Conservation (phyloP, 2,113 vertebrate species). For the Zosterops lateralis region DNA sequence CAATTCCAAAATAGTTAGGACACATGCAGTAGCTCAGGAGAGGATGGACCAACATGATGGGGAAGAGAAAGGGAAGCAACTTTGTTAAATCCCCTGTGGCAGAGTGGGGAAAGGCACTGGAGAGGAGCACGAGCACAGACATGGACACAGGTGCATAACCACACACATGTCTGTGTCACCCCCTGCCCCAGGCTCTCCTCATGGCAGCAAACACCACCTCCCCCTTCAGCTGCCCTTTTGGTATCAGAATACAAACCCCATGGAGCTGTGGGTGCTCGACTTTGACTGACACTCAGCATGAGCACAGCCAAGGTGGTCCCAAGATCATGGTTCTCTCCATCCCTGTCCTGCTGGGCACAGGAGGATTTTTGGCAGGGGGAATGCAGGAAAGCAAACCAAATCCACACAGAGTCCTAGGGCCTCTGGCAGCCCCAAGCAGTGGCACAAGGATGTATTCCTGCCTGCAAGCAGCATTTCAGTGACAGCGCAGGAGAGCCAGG, state of each 20-base stretch:
- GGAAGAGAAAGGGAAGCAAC: not conserved
- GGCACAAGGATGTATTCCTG: not conserved
- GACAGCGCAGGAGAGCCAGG: not conserved
- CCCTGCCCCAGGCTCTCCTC: too few relatives aligned
- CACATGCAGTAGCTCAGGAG: not conserved
- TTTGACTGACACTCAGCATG: rapidly evolving
- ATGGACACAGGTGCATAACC: not conserved
- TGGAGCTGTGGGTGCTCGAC: not conserved
- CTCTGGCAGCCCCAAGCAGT: rapidly evolving
- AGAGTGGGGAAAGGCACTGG: not conserved
- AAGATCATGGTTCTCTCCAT: rapidly evolving
- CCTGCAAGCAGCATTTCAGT: not conserved
- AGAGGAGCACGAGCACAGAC: rapidly evolving
- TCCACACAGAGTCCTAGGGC: not conserved
- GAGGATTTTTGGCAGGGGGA: not conserved
- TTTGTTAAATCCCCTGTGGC: rapidly evolving
- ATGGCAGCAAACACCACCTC: not conserved
- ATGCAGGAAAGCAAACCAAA: not conserved
- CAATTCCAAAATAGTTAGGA: not conserved
- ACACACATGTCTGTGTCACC: too few relatives aligned
- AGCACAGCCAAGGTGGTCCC: rapidly evolving
- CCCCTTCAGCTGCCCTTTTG: not conserved
- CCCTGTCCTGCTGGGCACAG: not conserved
- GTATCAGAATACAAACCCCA: rapidly evolving
- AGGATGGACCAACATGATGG: rapidly evolving